Percentiles rank a stretch among this genome's conserved stretches.
phyloP scores from a whole-genome alignment of 1,140 invertebrate species.

The Tetranychus urticae region DNA sequence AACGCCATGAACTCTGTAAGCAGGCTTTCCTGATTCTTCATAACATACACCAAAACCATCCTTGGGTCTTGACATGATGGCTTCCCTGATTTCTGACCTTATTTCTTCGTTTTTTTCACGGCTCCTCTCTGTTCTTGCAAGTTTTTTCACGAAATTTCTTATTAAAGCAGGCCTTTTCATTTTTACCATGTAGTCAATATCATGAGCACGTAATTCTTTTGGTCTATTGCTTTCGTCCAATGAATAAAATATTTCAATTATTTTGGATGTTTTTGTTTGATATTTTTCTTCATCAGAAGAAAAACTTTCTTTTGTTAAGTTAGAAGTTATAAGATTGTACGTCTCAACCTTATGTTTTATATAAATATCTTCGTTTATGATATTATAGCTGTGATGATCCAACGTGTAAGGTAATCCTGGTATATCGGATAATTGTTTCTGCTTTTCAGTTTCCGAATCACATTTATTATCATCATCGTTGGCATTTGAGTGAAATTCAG shows the following conservation, averaged over 20 bases:
- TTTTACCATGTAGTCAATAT: background rate
- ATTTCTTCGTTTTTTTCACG: background rate
- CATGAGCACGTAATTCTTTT: background rate
- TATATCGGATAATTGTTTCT: no score
- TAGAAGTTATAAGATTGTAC: no score
- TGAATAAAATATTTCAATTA: background rate
- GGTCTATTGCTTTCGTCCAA: background rate
- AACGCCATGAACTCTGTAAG: background rate
- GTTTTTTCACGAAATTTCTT: background rate
- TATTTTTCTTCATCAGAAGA: background rate
- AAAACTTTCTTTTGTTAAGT: no score
- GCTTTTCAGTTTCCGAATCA: no score
- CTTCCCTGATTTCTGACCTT: background rate
- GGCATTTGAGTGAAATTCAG: no score
- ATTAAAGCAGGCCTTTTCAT: background rate
- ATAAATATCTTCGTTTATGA: no score
- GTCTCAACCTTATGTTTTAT: no score
- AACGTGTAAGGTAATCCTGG: no score
- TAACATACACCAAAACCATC: background rate
- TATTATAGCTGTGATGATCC: no score
- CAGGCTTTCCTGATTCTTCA: background rate
- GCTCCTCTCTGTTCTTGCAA: background rate
- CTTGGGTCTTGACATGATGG: background rate
- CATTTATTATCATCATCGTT: no score
- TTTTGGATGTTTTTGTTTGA: background rate